Base-by-base conservation (phyloP, 2,888 invertebrate species). In the Neuroscelio doddi region DNA sequence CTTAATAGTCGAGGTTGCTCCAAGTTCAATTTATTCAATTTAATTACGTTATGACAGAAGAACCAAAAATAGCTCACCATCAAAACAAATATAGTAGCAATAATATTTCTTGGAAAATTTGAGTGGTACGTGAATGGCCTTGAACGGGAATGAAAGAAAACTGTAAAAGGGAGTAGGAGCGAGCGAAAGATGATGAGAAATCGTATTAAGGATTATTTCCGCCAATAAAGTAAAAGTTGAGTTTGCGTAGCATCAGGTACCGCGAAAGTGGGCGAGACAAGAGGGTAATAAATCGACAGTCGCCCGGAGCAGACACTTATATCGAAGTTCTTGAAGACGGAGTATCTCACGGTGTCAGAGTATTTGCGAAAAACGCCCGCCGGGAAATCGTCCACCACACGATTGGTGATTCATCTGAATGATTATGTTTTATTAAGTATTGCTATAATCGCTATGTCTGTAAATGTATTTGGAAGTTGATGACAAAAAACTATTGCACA, bases 141-240 rank as follows among this genome's bases (percentile, higher is more conserved):
- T 29, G 41, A 52, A 56, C 62, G 47, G 62, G 64, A 45, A 57
- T 62, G 64, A 68, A 71, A 74, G 58, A 73, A 72, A 68, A 71
- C n/a, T n/a, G n/a, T 29, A 38, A 52, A 56, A 59, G 47, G 62
- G 64, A 45, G 56, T 62, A 62, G 67, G 70, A 74, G 58, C 73
- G 71, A 68, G 71, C 70, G 68, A 56, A 68, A 64, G 73, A 71
- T 69, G 73, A 74, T 70, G 70, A 76, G 76, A 75, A 80, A 80
- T 81, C 80, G 74, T 75, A 81, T 82, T 79, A 78, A 77, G 74
- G 80, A 80, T 82, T 80, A 81, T 81, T 82, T 80, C 80, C 81
- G 80, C 74, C 80, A 81, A 80, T 82, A 81, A 82, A 82, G 72
- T 75, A 75, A 71, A 78, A 76, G 75, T 76, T 64, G 74, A 76